Evolutionary conservation across 2,888 invertebrate species (phyloP).

Genomic region (Eristalinus sepulchralis): DNA sequence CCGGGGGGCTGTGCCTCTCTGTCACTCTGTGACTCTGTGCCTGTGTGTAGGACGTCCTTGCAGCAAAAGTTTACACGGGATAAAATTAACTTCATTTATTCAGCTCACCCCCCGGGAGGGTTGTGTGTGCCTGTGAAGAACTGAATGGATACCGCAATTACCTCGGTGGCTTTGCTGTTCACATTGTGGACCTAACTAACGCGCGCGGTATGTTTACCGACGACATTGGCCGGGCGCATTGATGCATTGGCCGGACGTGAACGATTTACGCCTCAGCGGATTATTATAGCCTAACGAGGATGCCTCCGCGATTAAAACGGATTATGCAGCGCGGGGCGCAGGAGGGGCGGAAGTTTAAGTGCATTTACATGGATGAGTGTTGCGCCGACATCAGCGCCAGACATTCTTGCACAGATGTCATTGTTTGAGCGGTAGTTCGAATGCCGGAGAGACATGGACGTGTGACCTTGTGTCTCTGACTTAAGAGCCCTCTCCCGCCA

Average conservation of each 20-base stretch:
- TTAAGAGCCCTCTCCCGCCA: too few relatives aligned
- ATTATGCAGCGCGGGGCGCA: neutral
- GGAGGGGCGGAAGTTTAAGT: constrained; percentile 9
- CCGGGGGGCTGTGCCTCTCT: constrained; percentile 24
- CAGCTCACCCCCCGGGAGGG: constrained; percentile 9
- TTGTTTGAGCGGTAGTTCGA: too few relatives aligned
- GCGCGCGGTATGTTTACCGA: constrained; percentile 9
- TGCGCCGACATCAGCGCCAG: too few relatives aligned
- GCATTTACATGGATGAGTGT: too few relatives aligned
- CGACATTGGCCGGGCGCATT: neutral
- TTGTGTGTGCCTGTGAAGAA: neutral
- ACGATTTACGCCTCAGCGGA: constrained; percentile 53
- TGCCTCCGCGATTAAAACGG: constrained; percentile 14
- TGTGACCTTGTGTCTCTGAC: too few relatives aligned
- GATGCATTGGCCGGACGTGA: constrained; percentile 18
- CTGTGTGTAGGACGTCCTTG: neutral
- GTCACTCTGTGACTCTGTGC: neutral
- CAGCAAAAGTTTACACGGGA: constrained; percentile 28
- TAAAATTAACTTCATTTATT: constrained; percentile 63
- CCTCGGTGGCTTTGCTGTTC: constrained; percentile 26
- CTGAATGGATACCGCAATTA: constrained; percentile 24
- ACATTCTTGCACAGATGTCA: too few relatives aligned
- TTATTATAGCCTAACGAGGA: constrained; percentile 52
- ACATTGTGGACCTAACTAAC: constrained; percentile 35
- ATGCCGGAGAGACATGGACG: too few relatives aligned